A percentile compares a stretch with the other conserved stretches of the same genome.
These are phyloP conservation scores for Drosophila suzukii DNA, from an alignment of 1,140 invertebrate species.

Conservation along the genomic window DNA sequence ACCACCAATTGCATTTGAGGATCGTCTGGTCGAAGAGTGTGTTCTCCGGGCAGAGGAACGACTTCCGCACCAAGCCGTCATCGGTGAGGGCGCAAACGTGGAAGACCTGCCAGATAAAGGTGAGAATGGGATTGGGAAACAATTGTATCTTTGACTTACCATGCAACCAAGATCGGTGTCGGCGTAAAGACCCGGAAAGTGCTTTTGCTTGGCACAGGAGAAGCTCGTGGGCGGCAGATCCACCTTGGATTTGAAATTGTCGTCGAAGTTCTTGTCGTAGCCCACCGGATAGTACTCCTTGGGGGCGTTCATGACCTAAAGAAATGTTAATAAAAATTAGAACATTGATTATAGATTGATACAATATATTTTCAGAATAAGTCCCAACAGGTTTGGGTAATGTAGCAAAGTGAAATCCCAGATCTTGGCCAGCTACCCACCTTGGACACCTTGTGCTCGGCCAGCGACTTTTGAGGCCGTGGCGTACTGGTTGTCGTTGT, in stretches of 20 bases:
- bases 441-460: conserved; percentile 79
- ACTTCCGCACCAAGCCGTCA: conserved; percentile 94
- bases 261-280: conserved; percentile 94
- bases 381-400: too few relatives aligned
- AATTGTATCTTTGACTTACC: conserved; percentile 85
- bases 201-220: conserved; percentile 94
- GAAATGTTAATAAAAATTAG: not conserved
- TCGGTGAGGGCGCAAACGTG: conserved; percentile 95
- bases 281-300: conserved; percentile 94
- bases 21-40: conserved; percentile 95
- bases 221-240: conserved; percentile 94
- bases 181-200: conserved; percentile 95
- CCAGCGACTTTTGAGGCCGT: conserved; percentile 32
- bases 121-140: not conserved
- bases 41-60: conserved; percentile 94
- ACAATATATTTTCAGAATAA: too few relatives aligned
- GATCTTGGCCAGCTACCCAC: conserved; percentile 16
- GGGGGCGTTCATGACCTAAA: conserved; percentile 93
- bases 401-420: too few relatives aligned
- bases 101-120: conserved; percentile 88
- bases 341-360: not conserved
- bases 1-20: conserved; percentile 96
- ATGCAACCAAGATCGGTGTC: conserved; percentile 96
- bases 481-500: conserved; percentile 73
- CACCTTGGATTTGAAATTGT: conserved; percentile 93